phyloP scores from a whole-genome alignment of 2,888 invertebrate species.

The Fabriciana adippe region DNA sequence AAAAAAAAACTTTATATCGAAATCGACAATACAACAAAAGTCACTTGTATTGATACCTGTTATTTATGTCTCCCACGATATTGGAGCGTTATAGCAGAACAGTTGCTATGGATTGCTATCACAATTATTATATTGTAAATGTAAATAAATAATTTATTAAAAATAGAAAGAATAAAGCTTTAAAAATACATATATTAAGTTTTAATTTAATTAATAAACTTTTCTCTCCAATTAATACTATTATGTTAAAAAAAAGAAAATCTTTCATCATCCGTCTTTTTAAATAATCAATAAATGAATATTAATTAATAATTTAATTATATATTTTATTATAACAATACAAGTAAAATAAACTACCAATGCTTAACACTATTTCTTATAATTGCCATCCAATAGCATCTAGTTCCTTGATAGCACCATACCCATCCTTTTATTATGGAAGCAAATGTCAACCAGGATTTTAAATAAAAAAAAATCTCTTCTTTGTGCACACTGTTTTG shows the following conservation, averaged over 20 bases:
- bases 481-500: constrained; percentile 47
- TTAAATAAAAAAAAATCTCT: constrained; percentile 40
- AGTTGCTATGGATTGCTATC: constrained; percentile 1
- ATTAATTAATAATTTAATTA: no score
- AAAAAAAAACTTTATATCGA: constrained; percentile 41
- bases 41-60: constrained; percentile 45
- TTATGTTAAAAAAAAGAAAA: no score
- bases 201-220: no score
- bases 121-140: background rate
- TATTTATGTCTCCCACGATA: constrained; percentile 47
- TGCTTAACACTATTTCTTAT: no score
- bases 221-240: no score
- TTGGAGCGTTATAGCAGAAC: constrained; percentile 23
- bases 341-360: no score
- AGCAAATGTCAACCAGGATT: constrained; percentile 43
- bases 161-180: background rate
- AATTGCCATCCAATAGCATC: background rate
- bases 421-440: constrained; percentile 39
- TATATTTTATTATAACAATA: no score
- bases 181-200: no score
- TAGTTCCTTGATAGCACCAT: constrained; percentile 5
- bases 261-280: no score
- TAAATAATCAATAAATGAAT: no score
- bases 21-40: constrained; percentile 43
- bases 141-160: background rate